Conservation (phyloP, 2,113 vertebrate species). For the Thunnus maccoyii region DNA sequence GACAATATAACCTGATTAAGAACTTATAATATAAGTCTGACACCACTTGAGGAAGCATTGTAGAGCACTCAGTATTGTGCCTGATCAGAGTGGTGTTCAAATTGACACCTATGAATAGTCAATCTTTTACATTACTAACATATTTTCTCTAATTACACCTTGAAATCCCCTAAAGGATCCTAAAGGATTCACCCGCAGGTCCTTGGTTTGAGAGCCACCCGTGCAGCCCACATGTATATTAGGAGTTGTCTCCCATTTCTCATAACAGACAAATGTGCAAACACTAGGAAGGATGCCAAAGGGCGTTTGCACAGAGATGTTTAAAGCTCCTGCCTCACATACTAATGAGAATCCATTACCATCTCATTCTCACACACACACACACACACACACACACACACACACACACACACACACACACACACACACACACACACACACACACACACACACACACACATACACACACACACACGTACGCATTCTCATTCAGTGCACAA, state of each 20-base stretch:
- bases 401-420: slow-evolving; percentile 18
- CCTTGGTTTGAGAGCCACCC: slow-evolving; percentile 22
- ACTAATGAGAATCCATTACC: slow-evolving; percentile 81
- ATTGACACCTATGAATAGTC: neutral
- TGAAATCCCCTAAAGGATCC: slow-evolving; percentile 18
- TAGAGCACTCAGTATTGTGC: too few relatives aligned
- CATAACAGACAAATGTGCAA: slow-evolving; percentile 62
- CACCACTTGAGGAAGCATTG: too few relatives aligned
- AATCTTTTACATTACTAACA: neutral
- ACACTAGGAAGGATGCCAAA: slow-evolving; percentile 71
- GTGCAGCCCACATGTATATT: slow-evolving; percentile 48
- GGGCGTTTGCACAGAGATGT: slow-evolving; percentile 79
- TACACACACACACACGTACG: slow-evolving; percentile 18
- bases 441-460: slow-evolving; percentile 38
- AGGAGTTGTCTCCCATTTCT: slow-evolving; percentile 54
- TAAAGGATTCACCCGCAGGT: slow-evolving; percentile 4
- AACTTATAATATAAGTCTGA: too few relatives aligned
- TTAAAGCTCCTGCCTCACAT: slow-evolving; percentile 75
- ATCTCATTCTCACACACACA: slow-evolving; percentile 60
- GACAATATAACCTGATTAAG: too few relatives aligned
- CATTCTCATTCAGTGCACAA: slow-evolving; percentile 76
- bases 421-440: slow-evolving; percentile 48
- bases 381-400: slow-evolving; percentile 38
- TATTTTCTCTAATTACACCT: neutral
- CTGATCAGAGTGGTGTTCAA: neutral